Base-by-base conservation (phyloP, 1,140 invertebrate genomes). In the Papilio xuthus region DNA sequence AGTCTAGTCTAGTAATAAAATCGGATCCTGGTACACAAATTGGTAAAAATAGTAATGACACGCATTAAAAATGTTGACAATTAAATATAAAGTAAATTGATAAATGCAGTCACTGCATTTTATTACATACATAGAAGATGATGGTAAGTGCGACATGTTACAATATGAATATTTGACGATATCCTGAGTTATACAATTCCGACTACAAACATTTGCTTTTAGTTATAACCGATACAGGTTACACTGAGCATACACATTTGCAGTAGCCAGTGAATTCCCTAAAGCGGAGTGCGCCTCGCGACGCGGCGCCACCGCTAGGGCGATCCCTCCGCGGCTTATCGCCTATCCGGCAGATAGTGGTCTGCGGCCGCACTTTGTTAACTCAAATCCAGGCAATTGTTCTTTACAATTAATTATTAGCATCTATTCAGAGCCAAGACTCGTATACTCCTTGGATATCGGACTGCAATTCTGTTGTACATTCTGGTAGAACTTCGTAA, bases 341-440 rank as follows among this genome's bases (percentile, higher is more conserved):
- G 81, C 80, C 77, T 86, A 82, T 84, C 81, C 82, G 69, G 71
- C 77, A 70, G 83, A 81, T 80, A 83, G 78, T 41, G 28, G 47
- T 42, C 78, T 28, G 76, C 78, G 78, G 69, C 78, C 32, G 72
- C 53, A 83, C 82, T 84, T 82, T 80, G 79, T 78, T 85, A 83
- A 88, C 82, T 81, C 71, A 71, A 82, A 86, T 83, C 69, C 82
- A 86, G 82, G 81, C 77, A 82, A 82, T 81, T 78, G 60, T 73
- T 15, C 50, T 12, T 53, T 32, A 18, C 28, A 37, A 41, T 37
- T 26, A 60, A 79, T 56, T 50, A 74, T 50, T 20, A 20, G 6
- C 26, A 60, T 60, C 10, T 60, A 60, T 13, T 9, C 4, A 9
- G n/a, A 53, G 50, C n/a, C 6, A n/a, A 53, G 18, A 53, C 7